phyloP scores from a whole-genome alignment of 2,113 vertebrate species.

The Oreotrochilus melanogaster region DNA sequence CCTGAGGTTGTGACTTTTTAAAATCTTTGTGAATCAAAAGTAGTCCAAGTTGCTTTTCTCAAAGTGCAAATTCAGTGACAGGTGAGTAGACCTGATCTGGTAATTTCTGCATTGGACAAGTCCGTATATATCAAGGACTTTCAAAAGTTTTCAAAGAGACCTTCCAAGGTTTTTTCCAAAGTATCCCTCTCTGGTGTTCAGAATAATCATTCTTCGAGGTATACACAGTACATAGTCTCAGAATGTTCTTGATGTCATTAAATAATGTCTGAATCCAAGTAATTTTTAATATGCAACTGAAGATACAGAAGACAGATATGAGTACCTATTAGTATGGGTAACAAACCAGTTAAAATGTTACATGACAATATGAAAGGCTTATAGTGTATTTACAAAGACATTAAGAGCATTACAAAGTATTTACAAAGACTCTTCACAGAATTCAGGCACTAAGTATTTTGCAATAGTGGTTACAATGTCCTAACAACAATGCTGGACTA shows the following conservation, averaged over 20 bases:
- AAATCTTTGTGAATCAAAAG: not conserved
- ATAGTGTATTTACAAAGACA: not conserved
- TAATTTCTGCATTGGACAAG: not conserved
- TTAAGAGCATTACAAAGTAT: not conserved
- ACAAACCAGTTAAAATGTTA: not conserved
- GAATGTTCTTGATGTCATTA: not conserved
- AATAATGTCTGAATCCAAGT: not conserved
- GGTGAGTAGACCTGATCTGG: not conserved
- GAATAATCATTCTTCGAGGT: not conserved
- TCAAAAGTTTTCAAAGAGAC: not conserved
- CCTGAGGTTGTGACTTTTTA: not conserved
- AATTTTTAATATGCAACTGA: not conserved
- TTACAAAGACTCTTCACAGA: not conserved
- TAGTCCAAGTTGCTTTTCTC: not conserved
- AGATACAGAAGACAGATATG: not conserved
- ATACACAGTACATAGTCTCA: not conserved
- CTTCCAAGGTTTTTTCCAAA: not conserved
- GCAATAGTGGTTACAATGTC: not conserved
- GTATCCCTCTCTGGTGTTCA: not conserved
- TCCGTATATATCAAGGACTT: not conserved
- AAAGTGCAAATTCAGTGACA: not conserved
- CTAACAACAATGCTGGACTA: not conserved
- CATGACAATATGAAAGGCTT: not conserved
- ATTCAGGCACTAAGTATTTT: not conserved
- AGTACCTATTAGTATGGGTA: not conserved